Percentiles rank a stretch among this genome's conserved stretches.
Conservation (phyloP, 2,797 vertebrate genomes). For the Hydrolagus colliei region DNA sequence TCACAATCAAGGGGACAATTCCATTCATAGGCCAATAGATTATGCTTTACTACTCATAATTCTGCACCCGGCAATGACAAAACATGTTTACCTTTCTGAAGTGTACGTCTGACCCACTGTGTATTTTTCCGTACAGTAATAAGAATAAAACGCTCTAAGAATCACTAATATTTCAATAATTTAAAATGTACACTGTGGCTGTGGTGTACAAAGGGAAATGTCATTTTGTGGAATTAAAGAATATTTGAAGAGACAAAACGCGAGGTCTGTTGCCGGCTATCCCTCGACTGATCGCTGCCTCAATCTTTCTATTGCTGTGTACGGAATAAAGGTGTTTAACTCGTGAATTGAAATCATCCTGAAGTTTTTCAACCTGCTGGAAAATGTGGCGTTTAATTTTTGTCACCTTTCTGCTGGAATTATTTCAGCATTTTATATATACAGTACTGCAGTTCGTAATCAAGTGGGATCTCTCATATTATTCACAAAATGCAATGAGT, state of each 20-base stretch:
- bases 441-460: not conserved
- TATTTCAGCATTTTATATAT: not conserved
- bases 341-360: not conserved
- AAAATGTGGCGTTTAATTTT: not conserved
- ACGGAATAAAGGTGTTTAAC: not conserved
- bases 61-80: slow-evolving; percentile 61
- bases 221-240: not conserved
- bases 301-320: not conserved
- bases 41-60: slow-evolving; percentile 87
- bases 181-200: not conserved
- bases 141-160: not conserved
- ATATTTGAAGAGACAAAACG: not conserved
- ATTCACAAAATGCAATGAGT: not conserved
- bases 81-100: slow-evolving; percentile 36
- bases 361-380: not conserved
- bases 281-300: not conserved
- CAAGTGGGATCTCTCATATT: not conserved
- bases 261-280: too few species aligned
- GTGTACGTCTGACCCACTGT: slow-evolving; percentile 2
- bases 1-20: slow-evolving; percentile 98
- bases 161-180: slow-evolving; percentile 12
- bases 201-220: not conserved
- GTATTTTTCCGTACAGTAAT: slow-evolving; percentile 8
- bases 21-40: slow-evolving; percentile 92
- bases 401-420: not conserved